phyloP scores from a whole-genome alignment of 2,113 vertebrate genomes.

The Cyphomyrus plagiostoma region DNA sequence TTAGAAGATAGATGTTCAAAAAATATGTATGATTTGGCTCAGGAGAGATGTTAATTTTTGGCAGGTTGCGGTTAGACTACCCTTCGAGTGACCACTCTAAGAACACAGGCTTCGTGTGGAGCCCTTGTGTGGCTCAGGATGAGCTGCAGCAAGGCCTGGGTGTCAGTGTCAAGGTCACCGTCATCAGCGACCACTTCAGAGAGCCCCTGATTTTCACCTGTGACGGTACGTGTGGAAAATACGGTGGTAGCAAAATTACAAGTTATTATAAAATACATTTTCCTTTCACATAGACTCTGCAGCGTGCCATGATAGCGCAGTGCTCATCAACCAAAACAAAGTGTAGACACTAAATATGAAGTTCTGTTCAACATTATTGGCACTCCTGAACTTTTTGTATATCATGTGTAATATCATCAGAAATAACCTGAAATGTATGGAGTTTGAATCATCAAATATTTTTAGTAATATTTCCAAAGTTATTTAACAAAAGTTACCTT shows the following conservation, averaged over 20 bases:
- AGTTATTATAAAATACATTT: background rate
- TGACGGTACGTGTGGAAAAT: conserved; percentile 67
- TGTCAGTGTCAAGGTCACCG: conserved; percentile 79
- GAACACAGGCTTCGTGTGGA: conserved; percentile 80
- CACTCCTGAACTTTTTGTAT: background rate
- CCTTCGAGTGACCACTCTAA: conserved; percentile 54
- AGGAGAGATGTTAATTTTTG: background rate
- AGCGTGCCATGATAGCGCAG: background rate
- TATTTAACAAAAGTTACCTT: background rate
- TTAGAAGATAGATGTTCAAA: background rate
- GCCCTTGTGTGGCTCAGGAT: conserved; percentile 62
- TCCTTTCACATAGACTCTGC: background rate
- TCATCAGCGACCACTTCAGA: conserved; percentile 68
- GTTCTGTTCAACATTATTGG: background rate
- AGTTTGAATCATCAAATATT: background rate
- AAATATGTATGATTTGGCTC: background rate
- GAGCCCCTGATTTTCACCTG: conserved; percentile 92
- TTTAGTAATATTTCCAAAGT: background rate
- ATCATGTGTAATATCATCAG: background rate
- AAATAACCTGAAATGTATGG: background rate
- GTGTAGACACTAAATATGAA: background rate
- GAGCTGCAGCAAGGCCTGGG: conserved; percentile 75
- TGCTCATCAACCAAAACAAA: background rate
- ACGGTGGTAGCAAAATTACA: background rate
- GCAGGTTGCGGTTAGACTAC: conserved; percentile 72